These are phyloP conservation scores for Chironomus tepperi DNA, from an alignment of 1,140 invertebrate species.

Conservation along the genomic window DNA sequence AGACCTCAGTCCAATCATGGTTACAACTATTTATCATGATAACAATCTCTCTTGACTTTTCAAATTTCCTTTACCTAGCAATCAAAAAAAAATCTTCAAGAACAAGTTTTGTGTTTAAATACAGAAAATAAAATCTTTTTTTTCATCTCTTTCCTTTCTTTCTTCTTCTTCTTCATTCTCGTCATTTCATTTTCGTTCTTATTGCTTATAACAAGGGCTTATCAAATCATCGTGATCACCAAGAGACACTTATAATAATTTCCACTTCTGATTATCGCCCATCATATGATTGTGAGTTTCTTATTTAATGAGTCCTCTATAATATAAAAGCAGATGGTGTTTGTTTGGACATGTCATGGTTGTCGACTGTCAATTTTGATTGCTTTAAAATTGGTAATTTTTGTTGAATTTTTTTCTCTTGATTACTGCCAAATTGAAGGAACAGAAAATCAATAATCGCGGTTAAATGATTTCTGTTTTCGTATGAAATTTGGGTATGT, in stretches of 20 bases:
- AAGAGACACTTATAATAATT: constrained; percentile 22
- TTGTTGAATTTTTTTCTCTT: no score
- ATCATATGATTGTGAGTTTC: neutral
- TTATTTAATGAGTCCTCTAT: neutral
- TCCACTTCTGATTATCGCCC: neutral
- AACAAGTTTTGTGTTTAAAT: neutral
- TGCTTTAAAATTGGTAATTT: no score
- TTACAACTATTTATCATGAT: constrained; percentile 14
- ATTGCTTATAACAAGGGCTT: neutral
- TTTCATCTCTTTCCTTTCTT: no score
- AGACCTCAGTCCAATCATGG: constrained; percentile 5
- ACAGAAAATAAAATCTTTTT: no score
- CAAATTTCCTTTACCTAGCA: neutral
- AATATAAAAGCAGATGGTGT: no score
- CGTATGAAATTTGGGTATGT: no score
- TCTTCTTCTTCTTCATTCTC: neutral
- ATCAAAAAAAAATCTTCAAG: neutral
- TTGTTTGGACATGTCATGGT: no score
- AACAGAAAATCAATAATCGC: no score
- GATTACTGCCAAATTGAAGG: no score
- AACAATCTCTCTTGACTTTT: neutral
- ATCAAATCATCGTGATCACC: constrained; percentile 13
- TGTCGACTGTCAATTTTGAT: no score
- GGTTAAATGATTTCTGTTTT: no score
- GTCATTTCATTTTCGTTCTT: no score